Evolutionary conservation across 2,888 invertebrate species (phyloP), one percentile per base, ranked within the genome.

Genomic region (Magallana nippona): DNA sequence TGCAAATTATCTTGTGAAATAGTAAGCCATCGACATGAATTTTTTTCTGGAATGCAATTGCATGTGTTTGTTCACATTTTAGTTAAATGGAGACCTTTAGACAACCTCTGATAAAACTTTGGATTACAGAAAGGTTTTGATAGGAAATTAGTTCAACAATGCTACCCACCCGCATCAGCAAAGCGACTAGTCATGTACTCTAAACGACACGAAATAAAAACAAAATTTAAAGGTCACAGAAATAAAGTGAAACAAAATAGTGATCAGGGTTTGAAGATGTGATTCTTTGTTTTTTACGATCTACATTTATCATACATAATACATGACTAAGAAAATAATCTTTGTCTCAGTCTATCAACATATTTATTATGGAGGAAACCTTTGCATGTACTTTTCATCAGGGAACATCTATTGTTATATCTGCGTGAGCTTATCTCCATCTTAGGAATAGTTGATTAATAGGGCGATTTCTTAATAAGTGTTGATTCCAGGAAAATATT

Each of bases 141-240:
- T 1, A 60, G 60, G 60, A 60, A 60, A 60, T 60, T 60, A 60
- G 60, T 60, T 8, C n/a, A 60, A 5, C 19, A 19, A n/a, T 60
- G 60, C 60, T 15, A 10, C 10, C 60, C 60, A 60, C 60, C 60
- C 17, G n/a, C 60, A 19, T 60, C 5, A 60, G n/a, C n/a, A 1
- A 19, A 60, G 19, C 44, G 19, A 19, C 19, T 19, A 17, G 10
- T 19, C 19, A 10, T 5, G 60, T 60, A 60, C 60, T 60, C 19
- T 60, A 60, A 19, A 60, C 19, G 10, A 19, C 60, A 60, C 60
- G 60, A 60, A 60, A 60, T 15, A 10, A 60, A 60, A 19, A 60
- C 60, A 60, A 60, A 60, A 19, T 17, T n/a, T n/a, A 60, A 60
- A 60, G 60, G 60, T 60, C 60, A 60, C 60, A 60, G 17, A 60